phyloP scores from a whole-genome alignment of 2,888 invertebrate species.

The Andrena bicolor region DNA sequence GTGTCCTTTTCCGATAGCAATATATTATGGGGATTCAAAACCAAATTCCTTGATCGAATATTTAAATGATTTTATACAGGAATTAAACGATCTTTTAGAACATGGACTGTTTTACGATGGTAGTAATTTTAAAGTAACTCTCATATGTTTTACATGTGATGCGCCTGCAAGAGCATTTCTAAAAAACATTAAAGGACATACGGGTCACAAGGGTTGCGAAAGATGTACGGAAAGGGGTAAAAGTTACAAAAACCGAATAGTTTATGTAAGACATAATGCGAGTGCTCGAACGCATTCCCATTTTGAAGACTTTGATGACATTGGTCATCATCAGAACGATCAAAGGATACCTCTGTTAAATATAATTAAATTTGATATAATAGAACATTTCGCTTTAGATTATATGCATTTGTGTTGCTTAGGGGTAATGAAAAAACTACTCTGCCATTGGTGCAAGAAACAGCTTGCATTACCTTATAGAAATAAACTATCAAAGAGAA shows the following conservation, averaged over 20 bases:
- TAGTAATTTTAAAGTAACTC: conserved; percentile 3
- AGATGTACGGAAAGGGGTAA: conserved; percentile 20
- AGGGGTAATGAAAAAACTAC: conserved; percentile 40
- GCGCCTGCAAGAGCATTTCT: conserved; percentile 35
- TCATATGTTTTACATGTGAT: conserved; percentile 37
- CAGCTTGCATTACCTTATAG: conserved; percentile 16
- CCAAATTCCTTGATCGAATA: conserved; percentile 24
- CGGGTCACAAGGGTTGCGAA: conserved; percentile 30
- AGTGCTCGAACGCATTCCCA: conserved; percentile 11
- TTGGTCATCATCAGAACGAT: conserved; percentile 18
- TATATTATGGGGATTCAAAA: conserved; percentile 31
- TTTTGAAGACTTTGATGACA: conserved; percentile 19
- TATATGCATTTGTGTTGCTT: conserved; percentile 39
- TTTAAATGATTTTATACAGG: conserved; percentile 26
- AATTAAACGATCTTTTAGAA: conserved; percentile 29
- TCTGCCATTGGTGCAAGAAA: conserved; percentile 26
- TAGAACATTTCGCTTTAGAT: conserved; percentile 37
- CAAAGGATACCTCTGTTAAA: conserved; percentile 11
- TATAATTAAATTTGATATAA: conserved; percentile 25
- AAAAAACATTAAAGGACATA: conserved; percentile 39
- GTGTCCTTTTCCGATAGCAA: conserved; percentile 25
- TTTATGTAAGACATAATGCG: not conserved
- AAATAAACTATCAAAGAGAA: conserved; percentile 28
- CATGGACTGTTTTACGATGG: conserved; percentile 15
- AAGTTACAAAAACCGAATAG: conserved; percentile 15